Percentiles rank a stretch among this genome's conserved stretches.
These are phyloP conservation scores for Ophraella communa DNA, from an alignment of 2,888 invertebrate genomes.

Conservation along the genomic window DNA sequence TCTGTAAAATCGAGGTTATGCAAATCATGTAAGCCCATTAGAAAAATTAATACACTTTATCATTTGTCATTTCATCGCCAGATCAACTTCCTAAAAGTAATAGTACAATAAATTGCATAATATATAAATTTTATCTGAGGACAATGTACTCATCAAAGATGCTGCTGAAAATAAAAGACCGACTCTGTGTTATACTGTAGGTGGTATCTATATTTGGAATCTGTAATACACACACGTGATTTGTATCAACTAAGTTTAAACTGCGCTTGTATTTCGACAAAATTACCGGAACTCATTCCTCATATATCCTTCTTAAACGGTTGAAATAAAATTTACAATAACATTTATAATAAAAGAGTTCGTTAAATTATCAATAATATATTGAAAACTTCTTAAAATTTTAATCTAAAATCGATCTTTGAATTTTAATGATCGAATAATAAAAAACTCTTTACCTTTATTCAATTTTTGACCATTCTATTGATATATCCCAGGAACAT, in stretches of 20 bases:
- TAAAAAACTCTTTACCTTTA: too few species aligned
- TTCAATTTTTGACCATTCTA: too few species aligned
- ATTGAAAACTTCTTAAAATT: too few species aligned
- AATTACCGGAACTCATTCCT: background rate
- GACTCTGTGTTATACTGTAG: background rate
- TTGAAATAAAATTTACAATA: background rate
- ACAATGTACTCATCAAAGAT: background rate
- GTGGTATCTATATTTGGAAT: slow-evolving; percentile 15
- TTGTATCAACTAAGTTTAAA: background rate
- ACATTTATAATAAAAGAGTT: too few species aligned
- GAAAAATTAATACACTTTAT: background rate
- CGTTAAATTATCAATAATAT: background rate
- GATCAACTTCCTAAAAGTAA: too few species aligned
- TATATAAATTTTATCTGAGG: too few species aligned
- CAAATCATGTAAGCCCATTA: background rate
- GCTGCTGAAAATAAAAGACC: background rate
- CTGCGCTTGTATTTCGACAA: background rate
- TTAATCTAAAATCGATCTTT: too few species aligned
- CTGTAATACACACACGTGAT: background rate
- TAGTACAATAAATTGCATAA: too few species aligned
- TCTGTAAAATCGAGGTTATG: background rate
- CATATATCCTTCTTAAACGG: background rate
- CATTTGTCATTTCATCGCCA: too few species aligned
- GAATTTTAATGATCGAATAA: too few species aligned
- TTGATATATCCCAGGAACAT: too few species aligned